Percentiles rank a stretch among this genome's conserved stretches.
Evolutionary conservation across 2,797 vertebrate genomes (phyloP).

Genomic region (Lerista edwardsae): DNA sequence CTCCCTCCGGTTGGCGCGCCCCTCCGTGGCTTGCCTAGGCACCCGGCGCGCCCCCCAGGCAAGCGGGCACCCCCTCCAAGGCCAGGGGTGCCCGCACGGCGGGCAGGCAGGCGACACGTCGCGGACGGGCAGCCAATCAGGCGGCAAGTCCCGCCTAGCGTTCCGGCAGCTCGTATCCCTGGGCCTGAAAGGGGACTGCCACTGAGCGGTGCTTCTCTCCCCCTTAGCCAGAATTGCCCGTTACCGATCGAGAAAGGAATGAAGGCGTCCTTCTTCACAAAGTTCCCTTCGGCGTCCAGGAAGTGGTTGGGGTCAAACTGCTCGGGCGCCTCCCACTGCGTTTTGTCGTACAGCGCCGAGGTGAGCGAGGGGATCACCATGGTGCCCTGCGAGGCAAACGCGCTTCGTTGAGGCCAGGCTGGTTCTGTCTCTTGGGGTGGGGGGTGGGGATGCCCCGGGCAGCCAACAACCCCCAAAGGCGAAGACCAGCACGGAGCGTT

Average conservation of each 20-base stretch:
- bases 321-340: conserved; percentile 77
- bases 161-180: too few relatives aligned
- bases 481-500: too few relatives aligned
- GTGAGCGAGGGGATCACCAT: conserved; percentile 75
- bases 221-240: neutral
- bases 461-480: neutral
- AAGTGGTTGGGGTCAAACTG: conserved; percentile 81
- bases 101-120: too few relatives aligned
- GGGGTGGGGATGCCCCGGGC: neutral
- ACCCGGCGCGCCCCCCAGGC: too few relatives aligned
- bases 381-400: conserved; percentile 70
- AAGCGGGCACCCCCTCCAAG: too few relatives aligned
- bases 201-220: too few relatives aligned
- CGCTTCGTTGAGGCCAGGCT: neutral
- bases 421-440: neutral
- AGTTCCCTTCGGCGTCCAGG: conserved; percentile 72
- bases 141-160: too few relatives aligned
- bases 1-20: too few relatives aligned
- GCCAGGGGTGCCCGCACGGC: too few relatives aligned
- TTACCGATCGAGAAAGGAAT: conserved; percentile 80
- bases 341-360: conserved; percentile 77
- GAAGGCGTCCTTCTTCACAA: conserved; percentile 76
- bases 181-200: too few relatives aligned
- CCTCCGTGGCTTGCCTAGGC: too few relatives aligned
- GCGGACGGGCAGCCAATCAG: too few relatives aligned